phyloP scores from a whole-genome alignment of 64 coral and sea anemone species.

The Orbicella faveolata region DNA sequence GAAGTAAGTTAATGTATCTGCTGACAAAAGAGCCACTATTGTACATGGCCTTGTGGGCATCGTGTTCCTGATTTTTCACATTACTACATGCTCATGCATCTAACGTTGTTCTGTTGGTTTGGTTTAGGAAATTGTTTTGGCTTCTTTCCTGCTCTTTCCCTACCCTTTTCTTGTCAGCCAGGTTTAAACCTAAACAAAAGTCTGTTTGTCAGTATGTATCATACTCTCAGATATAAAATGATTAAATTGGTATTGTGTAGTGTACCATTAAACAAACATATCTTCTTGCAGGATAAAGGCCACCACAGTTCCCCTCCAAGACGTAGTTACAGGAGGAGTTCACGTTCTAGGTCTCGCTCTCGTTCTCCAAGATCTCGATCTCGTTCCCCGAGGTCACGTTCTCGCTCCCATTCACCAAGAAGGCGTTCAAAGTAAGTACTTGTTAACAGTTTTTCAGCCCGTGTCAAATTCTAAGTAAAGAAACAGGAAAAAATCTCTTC shows the following conservation, averaged over 20 bases:
- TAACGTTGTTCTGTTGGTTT: no score
- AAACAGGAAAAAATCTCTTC: no score
- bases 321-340: conserved; percentile 11
- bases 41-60: neutral
- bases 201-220: no score
- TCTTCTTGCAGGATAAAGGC: conserved; percentile 33
- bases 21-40: neutral
- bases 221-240: neutral
- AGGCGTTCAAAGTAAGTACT: conserved; percentile 24
- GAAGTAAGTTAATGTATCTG: conserved; percentile 47
- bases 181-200: no score
- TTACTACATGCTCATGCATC: no score
- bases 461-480: no score
- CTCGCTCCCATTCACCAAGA: conserved; percentile 36
- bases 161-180: no score
- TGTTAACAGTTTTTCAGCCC: neutral
- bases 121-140: no score
- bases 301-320: conserved; percentile 38
- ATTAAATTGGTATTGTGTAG: neutral
- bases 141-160: no score
- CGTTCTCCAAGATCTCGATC: conserved; percentile 27
- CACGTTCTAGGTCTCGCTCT: conserved; percentile 26
- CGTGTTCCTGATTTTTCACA: neutral
- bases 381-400: conserved; percentile 5
- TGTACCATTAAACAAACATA: neutral